phyloP scores from a whole-genome alignment of 2,888 invertebrate species.

The Agonopterix alstromeriana region DNA sequence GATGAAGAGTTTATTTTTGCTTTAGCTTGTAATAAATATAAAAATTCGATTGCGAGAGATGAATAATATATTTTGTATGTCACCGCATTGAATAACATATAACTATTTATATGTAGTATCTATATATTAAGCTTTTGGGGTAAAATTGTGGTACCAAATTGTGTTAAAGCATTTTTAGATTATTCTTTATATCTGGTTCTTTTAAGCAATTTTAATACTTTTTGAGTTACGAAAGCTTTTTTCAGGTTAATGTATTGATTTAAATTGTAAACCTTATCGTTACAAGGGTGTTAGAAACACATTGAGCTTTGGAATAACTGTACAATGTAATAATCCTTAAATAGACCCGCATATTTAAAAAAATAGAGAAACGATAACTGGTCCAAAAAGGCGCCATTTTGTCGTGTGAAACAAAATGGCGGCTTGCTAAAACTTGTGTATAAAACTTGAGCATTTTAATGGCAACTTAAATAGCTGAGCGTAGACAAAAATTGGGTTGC shows the following conservation, averaged over 20 bases:
- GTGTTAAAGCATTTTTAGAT: no score
- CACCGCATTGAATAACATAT: constrained; percentile 45
- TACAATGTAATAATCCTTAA: constrained; percentile 49
- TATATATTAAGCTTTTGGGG: constrained; percentile 45
- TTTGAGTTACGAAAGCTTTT: constrained; percentile 3
- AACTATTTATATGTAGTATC: constrained; percentile 34
- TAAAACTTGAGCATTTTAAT: no score
- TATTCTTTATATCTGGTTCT: no score
- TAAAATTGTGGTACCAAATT: no score
- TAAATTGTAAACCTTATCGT: constrained; percentile 38
- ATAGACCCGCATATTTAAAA: constrained; percentile 21
- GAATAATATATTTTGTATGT: constrained; percentile 65
- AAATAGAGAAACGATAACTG: constrained; percentile 7
- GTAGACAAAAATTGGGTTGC: no score
- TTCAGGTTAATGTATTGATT: constrained; percentile 18
- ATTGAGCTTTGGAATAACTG: constrained; percentile 61
- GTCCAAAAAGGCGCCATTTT: constrained; percentile 13
- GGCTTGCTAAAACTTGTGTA: constrained; percentile 7
- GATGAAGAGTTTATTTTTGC: constrained; percentile 70
- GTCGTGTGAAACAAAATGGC: constrained; percentile 29
- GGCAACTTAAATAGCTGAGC: no score
- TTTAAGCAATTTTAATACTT: background rate
- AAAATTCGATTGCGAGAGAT: constrained; percentile 63
- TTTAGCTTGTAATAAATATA: constrained; percentile 64
- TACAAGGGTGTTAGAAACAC: constrained; percentile 65